phyloP scores from a whole-genome alignment of 2,113 vertebrate genomes.

The Ibidorhyncha struthersii region DNA sequence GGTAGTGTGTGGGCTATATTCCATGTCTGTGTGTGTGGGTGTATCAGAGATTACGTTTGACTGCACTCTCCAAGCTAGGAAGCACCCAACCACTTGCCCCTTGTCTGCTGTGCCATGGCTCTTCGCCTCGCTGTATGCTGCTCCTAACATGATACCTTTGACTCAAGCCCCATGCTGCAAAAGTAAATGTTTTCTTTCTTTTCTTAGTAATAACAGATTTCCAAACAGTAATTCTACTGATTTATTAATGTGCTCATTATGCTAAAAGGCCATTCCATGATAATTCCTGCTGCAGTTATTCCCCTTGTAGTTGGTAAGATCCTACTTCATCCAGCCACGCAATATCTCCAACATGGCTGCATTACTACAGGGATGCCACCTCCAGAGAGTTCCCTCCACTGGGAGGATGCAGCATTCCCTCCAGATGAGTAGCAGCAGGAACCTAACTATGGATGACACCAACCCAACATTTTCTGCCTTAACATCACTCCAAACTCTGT shows the following conservation, averaged over 20 bases:
- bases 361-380: not conserved
- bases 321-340: not conserved
- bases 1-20: not conserved
- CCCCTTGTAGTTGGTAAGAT: not conserved
- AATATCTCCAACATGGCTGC: not conserved
- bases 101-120: not conserved
- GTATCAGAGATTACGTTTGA: not conserved
- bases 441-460: not conserved
- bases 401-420: not conserved
- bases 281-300: not conserved
- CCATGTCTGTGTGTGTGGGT: not conserved
- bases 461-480: not conserved
- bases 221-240: not conserved
- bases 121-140: not conserved
- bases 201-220: not conserved
- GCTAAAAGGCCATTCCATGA: not conserved
- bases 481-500: not conserved
- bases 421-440: not conserved
- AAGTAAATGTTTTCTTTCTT: not conserved
- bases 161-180: not conserved
- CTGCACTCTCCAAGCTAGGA: too few relatives aligned
- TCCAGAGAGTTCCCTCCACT: not conserved
- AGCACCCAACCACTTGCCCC: not conserved
- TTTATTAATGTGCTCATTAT: not conserved
- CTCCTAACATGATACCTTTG: not conserved